Percentiles rank a stretch among this genome's conserved stretches.
Conservation (phyloP, 1,140 invertebrate species). For the Aphis craccivora region DNA sequence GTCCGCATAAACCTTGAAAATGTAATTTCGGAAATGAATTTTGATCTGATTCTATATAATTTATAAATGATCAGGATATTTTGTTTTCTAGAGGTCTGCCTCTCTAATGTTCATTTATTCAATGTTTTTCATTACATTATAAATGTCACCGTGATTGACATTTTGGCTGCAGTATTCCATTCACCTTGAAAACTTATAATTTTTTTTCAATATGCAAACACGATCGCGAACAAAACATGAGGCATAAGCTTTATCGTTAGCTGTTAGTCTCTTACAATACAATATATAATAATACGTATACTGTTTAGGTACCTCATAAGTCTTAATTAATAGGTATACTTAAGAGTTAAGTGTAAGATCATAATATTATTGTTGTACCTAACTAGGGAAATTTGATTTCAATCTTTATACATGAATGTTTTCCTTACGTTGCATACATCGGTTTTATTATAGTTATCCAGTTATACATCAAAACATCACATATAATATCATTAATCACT, state of each 20-base stretch:
- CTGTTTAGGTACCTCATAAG: not conserved
- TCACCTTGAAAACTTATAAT: constrained; percentile 8
- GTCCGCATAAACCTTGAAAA: constrained; percentile 18
- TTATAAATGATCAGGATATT: constrained; percentile 41
- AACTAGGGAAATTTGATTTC: not conserved
- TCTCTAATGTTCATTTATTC: not conserved
- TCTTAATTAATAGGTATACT: not conserved
- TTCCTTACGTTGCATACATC: not conserved
- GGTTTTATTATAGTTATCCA: not conserved
- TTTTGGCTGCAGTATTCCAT: constrained; percentile 25
- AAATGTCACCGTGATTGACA: constrained; percentile 43
- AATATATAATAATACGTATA: not conserved
- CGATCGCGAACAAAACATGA: not conserved
- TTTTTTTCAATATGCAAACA: constrained; percentile 12
- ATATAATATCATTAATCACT: not conserved
- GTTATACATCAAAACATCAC: not conserved
- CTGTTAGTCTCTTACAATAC: not conserved
- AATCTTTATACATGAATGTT: not conserved
- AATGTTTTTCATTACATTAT: not conserved
- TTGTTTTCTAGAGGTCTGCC: constrained; percentile 11
- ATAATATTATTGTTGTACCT: not conserved
- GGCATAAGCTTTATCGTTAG: not conserved
- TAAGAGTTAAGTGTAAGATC: not conserved
- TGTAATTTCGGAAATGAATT: constrained; percentile 11
- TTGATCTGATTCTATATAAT: constrained; percentile 19